phyloP scores from a whole-genome alignment of 2,113 vertebrate species.

The Mirounga angustirostris region DNA sequence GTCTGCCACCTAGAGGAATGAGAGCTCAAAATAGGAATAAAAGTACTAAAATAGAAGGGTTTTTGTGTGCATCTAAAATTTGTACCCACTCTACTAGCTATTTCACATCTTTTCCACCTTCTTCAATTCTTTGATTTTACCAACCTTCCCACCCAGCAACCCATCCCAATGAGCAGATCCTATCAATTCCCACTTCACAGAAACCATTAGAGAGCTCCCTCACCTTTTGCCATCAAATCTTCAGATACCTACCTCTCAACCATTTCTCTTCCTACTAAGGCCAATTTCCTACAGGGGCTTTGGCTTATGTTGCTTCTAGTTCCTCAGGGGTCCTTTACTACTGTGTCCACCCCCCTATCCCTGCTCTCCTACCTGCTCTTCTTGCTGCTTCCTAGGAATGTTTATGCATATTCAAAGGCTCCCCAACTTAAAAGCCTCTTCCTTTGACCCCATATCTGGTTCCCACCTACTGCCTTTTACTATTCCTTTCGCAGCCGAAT shows the following conservation, averaged over 20 bases:
- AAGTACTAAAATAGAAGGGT: not conserved
- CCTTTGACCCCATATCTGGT: not conserved
- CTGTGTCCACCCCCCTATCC: too few species aligned
- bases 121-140: not conserved
- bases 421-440: not conserved
- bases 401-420: not conserved
- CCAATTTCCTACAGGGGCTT: not conserved
- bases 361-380: not conserved
- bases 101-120: not conserved
- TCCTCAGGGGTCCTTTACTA: not conserved
- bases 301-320: not conserved
- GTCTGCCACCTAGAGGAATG: constrained; percentile 10
- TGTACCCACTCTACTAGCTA: not conserved
- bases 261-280: not conserved
- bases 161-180: not conserved
- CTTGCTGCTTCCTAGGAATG: not conserved
- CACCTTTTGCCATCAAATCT: not conserved
- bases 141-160: not conserved
- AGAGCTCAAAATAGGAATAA: not conserved
- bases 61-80: not conserved
- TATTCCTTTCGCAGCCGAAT: not conserved
- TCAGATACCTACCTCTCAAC: not conserved
- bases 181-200: not conserved
- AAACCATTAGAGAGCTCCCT: not conserved
- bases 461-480: not conserved